Base-by-base conservation (phyloP, 2,888 invertebrate species). In the Apotomis capreana region DNA sequence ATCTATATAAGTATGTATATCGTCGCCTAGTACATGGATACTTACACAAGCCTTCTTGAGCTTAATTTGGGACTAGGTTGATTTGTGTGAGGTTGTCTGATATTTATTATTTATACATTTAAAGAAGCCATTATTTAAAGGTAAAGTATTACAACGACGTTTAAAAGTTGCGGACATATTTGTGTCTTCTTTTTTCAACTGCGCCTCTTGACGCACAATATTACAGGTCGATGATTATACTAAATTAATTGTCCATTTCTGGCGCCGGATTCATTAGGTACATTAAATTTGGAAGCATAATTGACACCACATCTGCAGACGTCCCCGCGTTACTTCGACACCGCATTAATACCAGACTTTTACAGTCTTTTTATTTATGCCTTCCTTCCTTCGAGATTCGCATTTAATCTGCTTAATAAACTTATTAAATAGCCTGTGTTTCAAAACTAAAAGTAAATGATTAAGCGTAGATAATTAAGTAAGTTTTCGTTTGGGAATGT, bases 361-460 rank as follows among this genome's bases (percentile, higher is more conserved):
- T 62, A 69, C 62, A 60, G 70, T 61, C 59, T 13, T 60, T n/a
- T 61, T 37, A 70, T 65, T 65, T 70, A 70, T 61, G 60, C n/a
- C 55, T 70, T 70, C 60, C 65, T 65, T 49, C 60, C 40, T 15
- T 13, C 4, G 5, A 57, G 15, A 37, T 49, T 57, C 37, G 15
- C 58, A 26, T 52, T 51, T 44, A 5, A 36, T 62, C 8, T 3
- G 26, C 5, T 54, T 52, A 59, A 15, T 26, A 54, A 64, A 40
- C 55, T 10, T 9, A 10, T 26, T 36, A 26, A 36, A 10, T 57
- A 1, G 10, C 2, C 5, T 15, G 8, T 2, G 26, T 10, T 26
- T 3, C 12, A 5, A 57, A 36, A 26, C 36, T 5, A 57, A 57
- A 57, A 57, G 40, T 6, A 4, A 40, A 40, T 6, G 3, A n/a